A percentile compares a stretch with the other conserved stretches of the same genome.
Evolutionary conservation across 2,113 vertebrate genomes (phyloP).

Genomic region (Tetrao urogallus): DNA sequence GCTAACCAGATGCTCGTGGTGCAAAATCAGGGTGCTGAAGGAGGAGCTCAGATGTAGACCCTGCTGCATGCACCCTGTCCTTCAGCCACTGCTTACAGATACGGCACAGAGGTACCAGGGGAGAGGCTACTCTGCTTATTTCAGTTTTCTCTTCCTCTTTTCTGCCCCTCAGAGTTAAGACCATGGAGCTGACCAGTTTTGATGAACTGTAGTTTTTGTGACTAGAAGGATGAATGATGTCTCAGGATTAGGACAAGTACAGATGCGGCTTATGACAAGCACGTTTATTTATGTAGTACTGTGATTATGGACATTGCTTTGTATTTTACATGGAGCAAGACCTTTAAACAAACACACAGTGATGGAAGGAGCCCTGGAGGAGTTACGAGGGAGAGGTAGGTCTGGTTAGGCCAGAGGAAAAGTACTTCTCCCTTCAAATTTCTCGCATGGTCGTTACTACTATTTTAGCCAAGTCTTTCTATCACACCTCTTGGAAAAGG

Average conservation of each 20-base stretch:
- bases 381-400: not conserved
- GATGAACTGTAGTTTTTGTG: fast-evolving
- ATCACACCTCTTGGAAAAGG: not conserved
- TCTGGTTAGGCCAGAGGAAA: not conserved
- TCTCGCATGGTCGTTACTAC: not conserved
- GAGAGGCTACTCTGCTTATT: not conserved
- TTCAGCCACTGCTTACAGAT: not conserved
- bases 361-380: not conserved
- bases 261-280: not conserved
- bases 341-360: not conserved
- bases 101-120: not conserved
- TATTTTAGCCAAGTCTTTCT: conserved; percentile 10
- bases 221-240: not conserved
- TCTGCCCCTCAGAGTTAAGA: not conserved
- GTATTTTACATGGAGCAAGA: not conserved
- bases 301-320: not conserved
- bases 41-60: not conserved
- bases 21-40: conserved; percentile 9
- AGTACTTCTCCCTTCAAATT: not conserved
- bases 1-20: conserved; percentile 6
- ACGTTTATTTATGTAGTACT: not conserved
- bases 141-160: not conserved
- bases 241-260: not conserved
- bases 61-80: not conserved
- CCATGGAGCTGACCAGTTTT: not conserved